Evolutionary conservation across 2,113 vertebrate species (phyloP).

Genomic region (Ameiurus melas): DNA sequence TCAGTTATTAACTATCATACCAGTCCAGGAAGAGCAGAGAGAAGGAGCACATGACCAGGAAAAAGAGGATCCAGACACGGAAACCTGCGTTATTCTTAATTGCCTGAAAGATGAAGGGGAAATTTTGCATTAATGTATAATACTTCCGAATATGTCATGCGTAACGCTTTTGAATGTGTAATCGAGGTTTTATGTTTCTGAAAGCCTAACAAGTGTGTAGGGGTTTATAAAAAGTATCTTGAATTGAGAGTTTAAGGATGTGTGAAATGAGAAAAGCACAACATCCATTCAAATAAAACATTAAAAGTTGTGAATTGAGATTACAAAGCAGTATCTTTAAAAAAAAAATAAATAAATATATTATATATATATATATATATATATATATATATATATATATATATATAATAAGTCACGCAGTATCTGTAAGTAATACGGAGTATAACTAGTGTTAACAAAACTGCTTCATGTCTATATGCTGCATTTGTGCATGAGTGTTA

Average conservation of each 20-base stretch:
- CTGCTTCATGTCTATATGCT: not conserved
- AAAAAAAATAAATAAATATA: too few species aligned
- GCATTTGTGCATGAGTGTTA: conserved; percentile 48
- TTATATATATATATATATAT: too few species aligned
- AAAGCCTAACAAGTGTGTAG: not conserved
- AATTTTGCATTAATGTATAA: not conserved
- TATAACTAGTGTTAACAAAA: not conserved
- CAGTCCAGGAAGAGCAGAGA: conserved; percentile 97
- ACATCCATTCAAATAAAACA: not conserved
- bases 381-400: too few species aligned
- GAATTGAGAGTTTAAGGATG: not conserved
- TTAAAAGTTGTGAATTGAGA: too few species aligned
- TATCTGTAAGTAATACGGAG: not conserved
- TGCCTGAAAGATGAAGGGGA: conserved; percentile 72
- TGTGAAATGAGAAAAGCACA: not conserved
- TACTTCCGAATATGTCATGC: not conserved
- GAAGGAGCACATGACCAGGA: conserved; percentile 98
- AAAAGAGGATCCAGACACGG: conserved; percentile 98
- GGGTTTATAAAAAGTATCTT: not conserved
- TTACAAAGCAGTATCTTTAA: too few species aligned
- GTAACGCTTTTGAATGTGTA: not conserved
- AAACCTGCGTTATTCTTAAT: conserved; percentile 99
- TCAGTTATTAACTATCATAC: conserved; percentile 85
- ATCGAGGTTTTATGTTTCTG: not conserved
- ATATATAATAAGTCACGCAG: not conserved